These are phyloP conservation scores for Carduelis carduelis DNA, from an alignment of 2,797 vertebrate species.

Conservation along the genomic window DNA sequence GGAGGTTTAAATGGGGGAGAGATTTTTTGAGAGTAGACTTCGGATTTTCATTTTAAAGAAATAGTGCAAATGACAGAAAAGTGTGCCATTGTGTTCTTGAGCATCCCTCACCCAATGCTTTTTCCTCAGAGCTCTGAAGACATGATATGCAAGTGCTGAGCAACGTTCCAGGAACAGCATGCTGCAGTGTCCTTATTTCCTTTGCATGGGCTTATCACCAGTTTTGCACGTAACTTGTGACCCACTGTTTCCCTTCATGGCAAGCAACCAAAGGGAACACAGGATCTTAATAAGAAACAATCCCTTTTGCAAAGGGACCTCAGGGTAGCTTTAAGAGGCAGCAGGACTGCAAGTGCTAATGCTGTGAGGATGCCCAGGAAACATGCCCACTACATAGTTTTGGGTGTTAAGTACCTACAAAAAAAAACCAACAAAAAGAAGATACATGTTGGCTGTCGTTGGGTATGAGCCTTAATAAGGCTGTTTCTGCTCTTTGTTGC, in stretches of 20 bases:
- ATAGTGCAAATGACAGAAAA: neutral
- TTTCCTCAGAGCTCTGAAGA: neutral
- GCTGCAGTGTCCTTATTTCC: neutral
- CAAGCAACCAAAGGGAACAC: neutral
- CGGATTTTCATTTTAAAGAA: neutral
- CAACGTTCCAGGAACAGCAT: neutral
- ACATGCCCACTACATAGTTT: neutral
- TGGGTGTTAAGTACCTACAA: neutral
- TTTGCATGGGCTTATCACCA: neutral
- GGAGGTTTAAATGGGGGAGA: neutral
- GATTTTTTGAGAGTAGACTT: neutral
- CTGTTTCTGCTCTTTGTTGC: neutral
- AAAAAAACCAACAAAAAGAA: neutral
- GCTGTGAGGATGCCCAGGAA: neutral
- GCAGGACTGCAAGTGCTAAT: neutral
- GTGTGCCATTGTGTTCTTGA: neutral
- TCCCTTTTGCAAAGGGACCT: neutral
- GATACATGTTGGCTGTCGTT: neutral
- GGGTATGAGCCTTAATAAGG: neutral
- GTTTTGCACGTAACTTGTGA: constrained; percentile 11
- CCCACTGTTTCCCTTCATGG: neutral
- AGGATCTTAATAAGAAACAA: constrained; percentile 9
- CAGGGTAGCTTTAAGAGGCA: neutral
- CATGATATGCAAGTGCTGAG: neutral
- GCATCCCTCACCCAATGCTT: neutral